phyloP scores from a whole-genome alignment of 2,113 vertebrate genomes.

The Machaerirhynchus nigripectus region DNA sequence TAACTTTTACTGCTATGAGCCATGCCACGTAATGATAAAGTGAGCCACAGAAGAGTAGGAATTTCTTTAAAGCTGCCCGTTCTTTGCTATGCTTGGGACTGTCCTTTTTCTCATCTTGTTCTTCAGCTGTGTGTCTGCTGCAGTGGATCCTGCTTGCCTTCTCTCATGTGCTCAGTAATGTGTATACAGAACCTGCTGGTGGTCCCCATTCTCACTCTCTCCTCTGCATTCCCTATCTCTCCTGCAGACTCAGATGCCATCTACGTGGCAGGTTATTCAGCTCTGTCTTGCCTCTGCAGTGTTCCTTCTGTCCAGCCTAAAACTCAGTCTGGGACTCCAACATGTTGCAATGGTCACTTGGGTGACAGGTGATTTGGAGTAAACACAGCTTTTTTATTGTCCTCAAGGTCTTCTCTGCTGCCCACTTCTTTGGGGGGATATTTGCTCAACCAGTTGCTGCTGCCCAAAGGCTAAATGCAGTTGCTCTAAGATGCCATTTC shows the following conservation, averaged over 20 bases:
- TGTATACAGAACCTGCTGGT: not conserved
- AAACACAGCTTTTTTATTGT: not conserved
- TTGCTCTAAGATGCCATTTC: not conserved
- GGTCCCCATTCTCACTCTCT: not conserved
- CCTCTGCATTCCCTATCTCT: not conserved
- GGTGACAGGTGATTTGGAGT: not conserved
- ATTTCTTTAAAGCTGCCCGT: not conserved
- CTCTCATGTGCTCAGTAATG: not conserved
- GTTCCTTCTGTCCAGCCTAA: not conserved
- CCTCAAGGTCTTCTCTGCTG: not conserved
- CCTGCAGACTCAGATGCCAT: not conserved
- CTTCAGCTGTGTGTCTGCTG: not conserved
- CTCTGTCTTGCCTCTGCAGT: not conserved
- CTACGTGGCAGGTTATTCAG: accelerated
- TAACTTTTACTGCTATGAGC: not conserved
- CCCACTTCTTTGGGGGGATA: not conserved
- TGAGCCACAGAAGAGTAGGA: not conserved
- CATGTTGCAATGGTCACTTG: not conserved
- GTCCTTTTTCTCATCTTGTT: not conserved
- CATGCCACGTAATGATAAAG: not conserved
- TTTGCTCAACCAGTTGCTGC: not conserved
- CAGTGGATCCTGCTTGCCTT: not conserved
- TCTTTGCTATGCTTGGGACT: not conserved
- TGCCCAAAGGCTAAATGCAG: accelerated
- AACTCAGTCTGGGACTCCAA: not conserved